Evolutionary conservation across 2,113 vertebrate genomes (phyloP).

Genomic region (Cervus canadensis): DNA sequence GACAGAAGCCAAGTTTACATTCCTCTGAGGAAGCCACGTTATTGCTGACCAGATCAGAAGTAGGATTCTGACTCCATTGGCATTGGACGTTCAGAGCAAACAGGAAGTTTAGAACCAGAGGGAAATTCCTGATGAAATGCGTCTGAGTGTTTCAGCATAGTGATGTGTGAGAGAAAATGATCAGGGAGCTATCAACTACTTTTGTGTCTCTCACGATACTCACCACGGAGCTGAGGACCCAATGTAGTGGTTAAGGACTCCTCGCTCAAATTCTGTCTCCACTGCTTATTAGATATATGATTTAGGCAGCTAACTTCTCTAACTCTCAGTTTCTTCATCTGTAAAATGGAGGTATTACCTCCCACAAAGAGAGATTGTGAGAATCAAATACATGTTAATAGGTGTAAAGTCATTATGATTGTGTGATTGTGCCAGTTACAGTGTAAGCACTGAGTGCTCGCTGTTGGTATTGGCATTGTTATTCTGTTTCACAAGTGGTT

Average conservation of each 20-base stretch:
- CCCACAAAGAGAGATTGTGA: neutral
- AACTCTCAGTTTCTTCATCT: neutral
- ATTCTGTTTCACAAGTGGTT: neutral
- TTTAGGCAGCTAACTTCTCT: neutral
- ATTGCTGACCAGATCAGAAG: slow-evolving; percentile 51
- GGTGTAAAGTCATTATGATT: neutral
- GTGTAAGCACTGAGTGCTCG: neutral
- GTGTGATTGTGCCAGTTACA: neutral
- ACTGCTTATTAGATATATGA: neutral
- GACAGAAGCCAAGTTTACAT: slow-evolving; percentile 78
- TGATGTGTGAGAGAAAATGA: neutral
- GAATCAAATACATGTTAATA: neutral
- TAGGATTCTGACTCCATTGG: slow-evolving; percentile 32
- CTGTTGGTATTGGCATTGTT: neutral
- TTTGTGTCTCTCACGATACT: neutral
- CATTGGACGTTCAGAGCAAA: slow-evolving; percentile 41
- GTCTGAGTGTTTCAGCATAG: neutral
- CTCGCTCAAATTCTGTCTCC: neutral
- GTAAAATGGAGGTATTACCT: neutral
- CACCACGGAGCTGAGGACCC: neutral
- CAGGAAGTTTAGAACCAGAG: slow-evolving; percentile 56
- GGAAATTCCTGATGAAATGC: slow-evolving; percentile 61
- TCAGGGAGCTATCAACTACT: neutral
- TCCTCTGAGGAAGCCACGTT: slow-evolving; percentile 74
- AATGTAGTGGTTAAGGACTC: neutral